Base-by-base conservation (phyloP, 2,888 invertebrate genomes). In the Dioctria rufipes region DNA sequence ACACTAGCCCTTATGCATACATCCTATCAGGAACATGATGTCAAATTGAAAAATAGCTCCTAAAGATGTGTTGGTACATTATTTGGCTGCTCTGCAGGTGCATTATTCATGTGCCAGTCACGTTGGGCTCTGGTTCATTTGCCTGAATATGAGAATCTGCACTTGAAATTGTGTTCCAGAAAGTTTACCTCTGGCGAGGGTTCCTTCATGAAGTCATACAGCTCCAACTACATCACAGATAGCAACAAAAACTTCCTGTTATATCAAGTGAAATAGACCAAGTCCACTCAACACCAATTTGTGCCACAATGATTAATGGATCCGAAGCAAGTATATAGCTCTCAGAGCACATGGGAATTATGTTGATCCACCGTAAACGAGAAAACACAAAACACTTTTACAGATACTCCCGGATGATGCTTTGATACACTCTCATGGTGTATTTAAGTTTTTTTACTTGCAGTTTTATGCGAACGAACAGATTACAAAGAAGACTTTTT, bases 221-320 rank as follows among this genome's bases (percentile, higher is more conserved):
- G 73, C 43, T 73, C 46, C 73, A 9, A 37, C 58, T 40, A 73
- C 73, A 60, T 73, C 37, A 43, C 39, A 0, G 25, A 13, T 49
- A 63, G 63, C 77, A 77, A 61, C 77, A 61, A 46, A 77, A 77
- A 63, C 77, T 46, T 46, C 39, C 25, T 6, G 77, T 40, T 77
- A 11, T 63, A 63, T 77, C 46, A 63, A 63, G 77, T 77, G 61
- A 61, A 77, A 77, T 63, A 61, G 61, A 77, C 63, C 77, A 77
- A 77, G 77, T 77, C 77, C 77, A 77, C 63, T 77, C 77, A 77
- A 77, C 77, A 77, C 77, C 77, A 77, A 77, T 77, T 77, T 77
- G 77, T 77, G 61, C 63, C 63, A 42, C 40, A 46, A 77, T 77
- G 77, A 77, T 77, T 77, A 77, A 77, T 77, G 61, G 77, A 40